Conservation (phyloP, 2,888 invertebrate genomes). For the Tetrapedia diversipes region DNA sequence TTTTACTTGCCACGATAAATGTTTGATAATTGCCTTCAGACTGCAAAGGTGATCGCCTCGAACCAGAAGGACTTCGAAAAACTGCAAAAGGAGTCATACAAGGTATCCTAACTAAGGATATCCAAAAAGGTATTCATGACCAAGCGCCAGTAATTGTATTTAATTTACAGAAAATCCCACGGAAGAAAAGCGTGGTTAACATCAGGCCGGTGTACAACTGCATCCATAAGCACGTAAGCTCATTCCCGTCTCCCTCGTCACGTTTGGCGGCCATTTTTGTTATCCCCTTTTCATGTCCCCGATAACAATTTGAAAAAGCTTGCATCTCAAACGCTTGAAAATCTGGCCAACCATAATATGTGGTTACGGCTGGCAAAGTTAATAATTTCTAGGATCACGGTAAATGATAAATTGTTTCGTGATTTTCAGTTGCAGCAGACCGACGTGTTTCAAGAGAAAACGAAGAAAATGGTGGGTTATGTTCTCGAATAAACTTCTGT, state of each 20-base stretch:
- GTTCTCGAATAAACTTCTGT: conserved; percentile 18
- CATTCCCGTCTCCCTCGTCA: too few relatives aligned
- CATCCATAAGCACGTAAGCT: conserved; percentile 81
- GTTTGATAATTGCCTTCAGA: too few relatives aligned
- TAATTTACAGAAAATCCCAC: conserved; percentile 76
- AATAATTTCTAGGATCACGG: conserved; percentile 20
- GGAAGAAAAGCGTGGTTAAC: conserved; percentile 77
- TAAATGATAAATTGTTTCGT: conserved; percentile 51
- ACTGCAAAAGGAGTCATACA: conserved; percentile 67
- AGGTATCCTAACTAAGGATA: too few relatives aligned
- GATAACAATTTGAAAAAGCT: too few relatives aligned
- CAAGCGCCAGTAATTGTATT: too few relatives aligned
- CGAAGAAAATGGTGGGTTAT: conserved; percentile 77
- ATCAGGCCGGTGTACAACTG: conserved; percentile 79
- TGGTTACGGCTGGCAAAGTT: too few relatives aligned
- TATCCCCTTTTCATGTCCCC: too few relatives aligned
- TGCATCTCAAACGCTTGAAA: too few relatives aligned
- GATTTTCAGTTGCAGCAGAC: conserved; percentile 77
- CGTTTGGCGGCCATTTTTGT: too few relatives aligned
- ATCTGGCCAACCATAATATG: too few relatives aligned
- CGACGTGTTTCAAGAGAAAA: conserved; percentile 78
- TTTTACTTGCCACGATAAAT: too few relatives aligned
- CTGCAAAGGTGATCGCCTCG: conserved; percentile 50
- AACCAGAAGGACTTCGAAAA: conserved; percentile 64
- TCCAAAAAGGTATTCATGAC: too few relatives aligned